Conservation (phyloP, 2,888 invertebrate species). For the Lacanobia oleracea region DNA sequence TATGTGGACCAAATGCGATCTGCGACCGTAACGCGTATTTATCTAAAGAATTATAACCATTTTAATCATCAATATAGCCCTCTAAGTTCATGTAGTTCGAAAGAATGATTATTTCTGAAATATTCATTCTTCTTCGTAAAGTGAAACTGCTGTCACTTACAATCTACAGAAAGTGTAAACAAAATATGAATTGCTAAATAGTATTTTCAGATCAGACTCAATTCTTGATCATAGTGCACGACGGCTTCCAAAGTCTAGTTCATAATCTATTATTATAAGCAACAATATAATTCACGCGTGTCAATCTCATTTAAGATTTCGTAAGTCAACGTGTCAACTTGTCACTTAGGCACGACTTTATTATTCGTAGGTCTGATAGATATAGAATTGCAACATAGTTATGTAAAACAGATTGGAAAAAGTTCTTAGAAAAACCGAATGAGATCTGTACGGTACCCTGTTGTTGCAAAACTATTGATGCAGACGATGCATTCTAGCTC, state of each 20-base stretch:
- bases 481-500: no score
- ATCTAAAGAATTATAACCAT: no score
- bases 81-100: no score
- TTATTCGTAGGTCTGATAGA: constrained; percentile 27
- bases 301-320: constrained; percentile 55
- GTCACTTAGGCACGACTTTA: constrained; percentile 52
- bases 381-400: constrained; percentile 9
- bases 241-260: constrained; percentile 33
- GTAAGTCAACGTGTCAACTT: constrained; percentile 45
- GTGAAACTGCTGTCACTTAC: background rate
- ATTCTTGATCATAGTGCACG: constrained; percentile 9
- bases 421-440: background rate
- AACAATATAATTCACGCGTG: constrained; percentile 50
- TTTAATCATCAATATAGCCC: no score
- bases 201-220: background rate
- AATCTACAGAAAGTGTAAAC: background rate
- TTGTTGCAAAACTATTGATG: no score
- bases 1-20: no score
- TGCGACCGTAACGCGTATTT: no score
- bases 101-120: no score
- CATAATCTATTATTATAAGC: constrained; percentile 36
- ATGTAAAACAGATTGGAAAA: constrained; percentile 10
- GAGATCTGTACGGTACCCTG: no score
- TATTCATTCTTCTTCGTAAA: no score
- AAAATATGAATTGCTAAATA: background rate